Conservation (phyloP, 2,888 invertebrate species). For the Drosophila mettleri region DNA sequence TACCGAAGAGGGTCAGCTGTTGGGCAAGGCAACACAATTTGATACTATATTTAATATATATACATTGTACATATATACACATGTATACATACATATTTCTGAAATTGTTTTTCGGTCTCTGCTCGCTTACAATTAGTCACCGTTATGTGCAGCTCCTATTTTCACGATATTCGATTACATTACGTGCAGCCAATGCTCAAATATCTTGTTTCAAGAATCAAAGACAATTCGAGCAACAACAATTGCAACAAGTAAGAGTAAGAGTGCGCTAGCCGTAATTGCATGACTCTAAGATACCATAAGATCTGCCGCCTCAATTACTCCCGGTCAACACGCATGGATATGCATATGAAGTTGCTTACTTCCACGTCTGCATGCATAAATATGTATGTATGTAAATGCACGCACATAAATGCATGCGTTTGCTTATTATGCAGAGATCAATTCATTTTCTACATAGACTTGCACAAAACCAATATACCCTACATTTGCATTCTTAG, state of each 20-base stretch:
- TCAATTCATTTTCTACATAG: background rate
- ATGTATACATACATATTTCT: background rate
- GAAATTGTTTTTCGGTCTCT: background rate
- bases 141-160: slow-evolving; percentile 15
- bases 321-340: too few relatives aligned
- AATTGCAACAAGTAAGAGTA: slow-evolving; percentile 13
- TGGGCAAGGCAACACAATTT: slow-evolving; percentile 10
- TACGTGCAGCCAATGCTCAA: slow-evolving; percentile 16
- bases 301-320: background rate
- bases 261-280: background rate
- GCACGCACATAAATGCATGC: too few relatives aligned
- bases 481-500: background rate
- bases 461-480: background rate
- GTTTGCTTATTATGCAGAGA: too few relatives aligned
- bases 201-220: slow-evolving; percentile 28
- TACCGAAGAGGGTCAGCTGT: slow-evolving; percentile 32
- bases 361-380: too few relatives aligned
- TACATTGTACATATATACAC: background rate
- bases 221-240: slow-evolving; percentile 8
- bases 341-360: too few relatives aligned
- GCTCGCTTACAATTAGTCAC: slow-evolving; percentile 23
- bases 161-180: slow-evolving; percentile 14
- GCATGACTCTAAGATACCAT: background rate
- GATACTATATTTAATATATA: background rate
- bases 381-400: too few relatives aligned